Percentiles rank a stretch among this genome's conserved stretches.
These are phyloP conservation scores for Heliocidaris erythrogramma DNA, from an alignment of 35 echinoderm and acorn worm genomes.

Conservation along the genomic window DNA sequence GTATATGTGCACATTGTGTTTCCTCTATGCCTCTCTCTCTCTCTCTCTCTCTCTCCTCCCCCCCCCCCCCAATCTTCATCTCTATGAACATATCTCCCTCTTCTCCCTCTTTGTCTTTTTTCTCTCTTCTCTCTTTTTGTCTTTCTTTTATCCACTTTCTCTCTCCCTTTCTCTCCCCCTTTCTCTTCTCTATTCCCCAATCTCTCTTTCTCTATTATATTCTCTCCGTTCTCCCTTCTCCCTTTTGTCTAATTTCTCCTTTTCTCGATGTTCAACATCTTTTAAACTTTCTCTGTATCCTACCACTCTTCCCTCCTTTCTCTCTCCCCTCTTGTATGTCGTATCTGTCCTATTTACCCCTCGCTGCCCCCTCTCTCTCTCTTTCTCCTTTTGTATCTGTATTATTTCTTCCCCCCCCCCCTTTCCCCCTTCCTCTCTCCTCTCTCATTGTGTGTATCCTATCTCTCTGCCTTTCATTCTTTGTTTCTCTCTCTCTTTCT, in stretches of 20 bases:
- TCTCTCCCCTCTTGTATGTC: not conserved
- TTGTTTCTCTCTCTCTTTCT: not conserved
- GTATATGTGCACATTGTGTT: not conserved
- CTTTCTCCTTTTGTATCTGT: not conserved
- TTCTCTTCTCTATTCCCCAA: not conserved
- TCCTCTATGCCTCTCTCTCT: not conserved
- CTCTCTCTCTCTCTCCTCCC: not conserved
- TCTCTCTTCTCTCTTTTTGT: not conserved
- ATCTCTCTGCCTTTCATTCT: not conserved
- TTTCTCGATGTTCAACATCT: too few relatives aligned
- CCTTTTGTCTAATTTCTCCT: too few relatives aligned
- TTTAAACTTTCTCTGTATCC: too few relatives aligned
- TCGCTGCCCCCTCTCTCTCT: not conserved
- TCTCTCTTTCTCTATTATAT: not conserved
- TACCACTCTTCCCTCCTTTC: too few relatives aligned
- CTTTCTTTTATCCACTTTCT: not conserved
- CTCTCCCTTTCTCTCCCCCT: not conserved
- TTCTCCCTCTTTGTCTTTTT: not conserved
- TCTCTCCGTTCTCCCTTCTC: too few relatives aligned
- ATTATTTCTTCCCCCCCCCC: not conserved
- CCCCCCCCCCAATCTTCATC: not conserved
- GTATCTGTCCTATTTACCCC: not conserved
- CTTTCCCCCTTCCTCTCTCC: not conserved
- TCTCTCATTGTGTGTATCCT: not conserved
- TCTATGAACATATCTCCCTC: not conserved